Evolutionary conservation across 2,888 invertebrate species (phyloP).

Genomic region (Mesoligia furuncula): DNA sequence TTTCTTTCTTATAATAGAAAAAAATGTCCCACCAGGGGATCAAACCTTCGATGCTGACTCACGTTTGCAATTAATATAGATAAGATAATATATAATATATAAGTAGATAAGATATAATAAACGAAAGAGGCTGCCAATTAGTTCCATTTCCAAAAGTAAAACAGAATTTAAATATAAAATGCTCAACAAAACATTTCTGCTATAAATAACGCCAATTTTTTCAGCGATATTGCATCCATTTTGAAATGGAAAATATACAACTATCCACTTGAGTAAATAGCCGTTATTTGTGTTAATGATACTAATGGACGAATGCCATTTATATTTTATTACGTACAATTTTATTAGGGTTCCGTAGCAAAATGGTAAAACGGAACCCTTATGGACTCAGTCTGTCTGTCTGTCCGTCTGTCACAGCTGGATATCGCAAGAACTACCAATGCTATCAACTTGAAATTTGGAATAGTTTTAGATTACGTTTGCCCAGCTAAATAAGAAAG

Average conservation of each 20-base stretch:
- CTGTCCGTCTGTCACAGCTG: too few relatives aligned
- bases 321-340: constrained; percentile 18
- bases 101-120: too few relatives aligned
- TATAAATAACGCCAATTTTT: not conserved
- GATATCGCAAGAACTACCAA: too few relatives aligned
- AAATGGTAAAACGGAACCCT: too few relatives aligned
- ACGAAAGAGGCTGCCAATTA: too few relatives aligned
- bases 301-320: constrained; percentile 26
- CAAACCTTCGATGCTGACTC: not conserved
- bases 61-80: not conserved
- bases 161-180: not conserved
- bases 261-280: constrained; percentile 8
- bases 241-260: constrained; percentile 29
- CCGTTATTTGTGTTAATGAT: constrained; percentile 14
- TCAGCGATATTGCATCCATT: constrained; percentile 16
- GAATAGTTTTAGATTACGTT: too few relatives aligned
- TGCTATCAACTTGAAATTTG: too few relatives aligned
- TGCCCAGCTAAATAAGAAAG: too few relatives aligned
- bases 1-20: not conserved
- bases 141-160: not conserved
- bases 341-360: too few relatives aligned
- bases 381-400: too few relatives aligned
- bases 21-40: not conserved
- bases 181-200: not conserved
- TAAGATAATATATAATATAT: too few relatives aligned